Evolutionary conservation across 2,113 vertebrate genomes (phyloP), one percentile per base, ranked within the genome.

Genomic region (Oryzias celebensis): DNA sequence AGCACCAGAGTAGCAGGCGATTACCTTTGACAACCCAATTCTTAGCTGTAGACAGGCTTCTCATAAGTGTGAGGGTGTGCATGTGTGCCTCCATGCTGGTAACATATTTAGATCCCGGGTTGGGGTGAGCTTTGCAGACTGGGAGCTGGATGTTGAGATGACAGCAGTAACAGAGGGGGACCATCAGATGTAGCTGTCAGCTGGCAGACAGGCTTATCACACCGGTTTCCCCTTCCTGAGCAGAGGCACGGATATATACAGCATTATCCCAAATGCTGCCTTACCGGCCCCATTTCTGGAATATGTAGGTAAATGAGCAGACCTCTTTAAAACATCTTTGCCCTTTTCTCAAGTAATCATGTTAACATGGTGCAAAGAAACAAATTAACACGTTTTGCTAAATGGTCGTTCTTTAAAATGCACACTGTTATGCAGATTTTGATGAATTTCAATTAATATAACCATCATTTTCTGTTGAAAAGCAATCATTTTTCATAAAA

Each of bases 191-290:
- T 68, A 84, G 72, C 74, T 49, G 20, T 84, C 79, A 87, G 77
- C 62, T 72, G 74, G 85, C 78, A 81, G 82, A 83, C 71, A 72
- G 70, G 74, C 57, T 82, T 75, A 83, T 85, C 73, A 68, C 65
- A 50, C 62, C 65, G 65, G 52, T 80, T 72, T 73, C 51, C 71
- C 77, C 79, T 80, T 81, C 76, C 75, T 60, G 85, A 87, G 85
- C 45, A 7, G 17, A 85, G 81, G 82, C 79, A 75, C 77, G 85
- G 74, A 83, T 86, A 87, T 79, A 85, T 77, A 77, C 52, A 51
- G 54, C 71, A 82, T 81, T 68, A 87, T 71, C 56, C 83, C 77
- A 81, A 76, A 82, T 58, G 58, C 48, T 67, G 74, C 62, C 68
- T 80, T 70, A 65, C 69, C 83, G 76, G 60, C 77, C 78, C 69